Conservation (phyloP, 2,113 vertebrate species). For the Odocoileus hemionus region DNA sequence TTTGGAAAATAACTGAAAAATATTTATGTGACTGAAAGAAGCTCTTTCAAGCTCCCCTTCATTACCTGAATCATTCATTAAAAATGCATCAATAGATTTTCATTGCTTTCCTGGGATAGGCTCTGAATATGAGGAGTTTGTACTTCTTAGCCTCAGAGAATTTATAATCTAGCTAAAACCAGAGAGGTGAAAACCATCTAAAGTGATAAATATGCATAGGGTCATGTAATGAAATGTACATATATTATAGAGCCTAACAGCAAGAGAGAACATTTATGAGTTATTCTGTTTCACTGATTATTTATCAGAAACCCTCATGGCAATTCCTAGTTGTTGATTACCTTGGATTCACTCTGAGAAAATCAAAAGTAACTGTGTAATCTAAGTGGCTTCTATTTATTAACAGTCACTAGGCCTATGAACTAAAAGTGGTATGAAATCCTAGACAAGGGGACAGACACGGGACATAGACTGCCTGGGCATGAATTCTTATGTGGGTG, state of each 20-base stretch:
- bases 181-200: constrained; percentile 23
- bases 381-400: neutral
- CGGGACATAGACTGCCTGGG: neutral
- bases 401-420: neutral
- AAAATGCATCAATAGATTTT: neutral
- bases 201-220: constrained; percentile 50
- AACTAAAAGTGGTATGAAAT: neutral
- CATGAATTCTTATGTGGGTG: neutral
- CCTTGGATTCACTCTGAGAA: constrained; percentile 1
- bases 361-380: neutral
- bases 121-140: neutral
- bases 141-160: neutral
- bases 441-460: no score
- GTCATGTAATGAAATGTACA: constrained; percentile 33
- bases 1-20: constrained; percentile 41
- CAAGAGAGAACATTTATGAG: neutral
- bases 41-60: neutral
- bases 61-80: constrained; percentile 30
- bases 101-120: neutral
- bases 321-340: neutral
- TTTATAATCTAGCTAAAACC: constrained; percentile 1
- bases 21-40: constrained; percentile 13
- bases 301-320: neutral
- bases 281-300: neutral
- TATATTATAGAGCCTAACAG: constrained; percentile 27